Percentiles rank a stretch among this genome's conserved stretches.
phyloP scores from a whole-genome alignment of 2,113 vertebrate genomes.

The Cyprinodon variegatus region DNA sequence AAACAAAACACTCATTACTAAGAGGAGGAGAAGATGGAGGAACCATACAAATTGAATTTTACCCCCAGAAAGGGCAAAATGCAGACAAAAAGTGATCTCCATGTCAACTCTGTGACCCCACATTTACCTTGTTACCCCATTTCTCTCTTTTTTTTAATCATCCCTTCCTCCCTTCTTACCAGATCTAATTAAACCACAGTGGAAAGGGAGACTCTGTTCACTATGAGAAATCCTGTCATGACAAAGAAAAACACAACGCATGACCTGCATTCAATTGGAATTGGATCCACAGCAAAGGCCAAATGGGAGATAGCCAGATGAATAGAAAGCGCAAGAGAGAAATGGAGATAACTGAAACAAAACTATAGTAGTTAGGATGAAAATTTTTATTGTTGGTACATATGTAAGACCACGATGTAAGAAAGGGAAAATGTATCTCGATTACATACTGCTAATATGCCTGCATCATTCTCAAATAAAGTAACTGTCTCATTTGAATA shows the following conservation, averaged over 20 bases:
- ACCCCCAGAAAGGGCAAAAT: slow-evolving; percentile 63
- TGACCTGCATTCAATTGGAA: slow-evolving; percentile 83
- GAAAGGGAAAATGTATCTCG: slow-evolving; percentile 57
- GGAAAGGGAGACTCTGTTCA: slow-evolving; percentile 65
- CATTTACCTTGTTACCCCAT: slow-evolving; percentile 69
- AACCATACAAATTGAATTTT: slow-evolving; percentile 74
- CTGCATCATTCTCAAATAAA: slow-evolving; percentile 5
- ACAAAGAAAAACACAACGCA: slow-evolving; percentile 82
- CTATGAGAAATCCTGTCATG: slow-evolving; percentile 77
- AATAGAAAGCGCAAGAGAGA: slow-evolving; percentile 52
- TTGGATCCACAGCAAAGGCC: slow-evolving; percentile 74
- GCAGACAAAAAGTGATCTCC: slow-evolving; percentile 68
- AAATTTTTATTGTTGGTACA: slow-evolving; percentile 79
- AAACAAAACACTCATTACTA: slow-evolving; percentile 74
- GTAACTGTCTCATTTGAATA: neutral
- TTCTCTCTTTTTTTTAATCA: slow-evolving; percentile 17
- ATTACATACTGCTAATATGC: slow-evolving; percentile 31
- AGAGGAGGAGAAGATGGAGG: slow-evolving; percentile 39
- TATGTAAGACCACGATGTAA: slow-evolving; percentile 60
- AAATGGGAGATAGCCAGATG: slow-evolving; percentile 52
- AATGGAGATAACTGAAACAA: slow-evolving; percentile 81
- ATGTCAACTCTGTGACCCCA: slow-evolving; percentile 81
- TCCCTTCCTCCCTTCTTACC: slow-evolving; percentile 42
- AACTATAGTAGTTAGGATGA: slow-evolving; percentile 64
- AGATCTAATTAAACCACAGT: slow-evolving; percentile 79